These are phyloP conservation scores for Diabrotica virgifera DNA, from an alignment of 1,140 invertebrate genomes.

Conservation along the genomic window DNA sequence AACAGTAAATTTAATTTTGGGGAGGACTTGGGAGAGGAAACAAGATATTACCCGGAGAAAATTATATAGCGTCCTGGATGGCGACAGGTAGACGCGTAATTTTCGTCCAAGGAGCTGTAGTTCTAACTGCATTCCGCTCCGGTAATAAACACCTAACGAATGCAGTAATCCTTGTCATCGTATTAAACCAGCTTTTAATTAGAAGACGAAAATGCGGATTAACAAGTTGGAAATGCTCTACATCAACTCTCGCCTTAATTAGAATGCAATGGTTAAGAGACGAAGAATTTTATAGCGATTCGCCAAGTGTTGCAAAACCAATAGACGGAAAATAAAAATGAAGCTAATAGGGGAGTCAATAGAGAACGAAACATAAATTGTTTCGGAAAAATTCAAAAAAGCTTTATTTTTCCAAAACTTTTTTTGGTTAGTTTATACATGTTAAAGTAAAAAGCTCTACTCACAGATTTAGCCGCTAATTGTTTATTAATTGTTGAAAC, in stretches of 20 bases:
- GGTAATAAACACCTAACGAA: slow-evolving; percentile 12
- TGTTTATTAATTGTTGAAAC: too few species aligned
- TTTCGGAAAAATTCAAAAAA: too few species aligned
- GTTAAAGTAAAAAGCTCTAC: too few species aligned
- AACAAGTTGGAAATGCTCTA: slow-evolving; percentile 11
- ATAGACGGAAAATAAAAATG: too few species aligned
- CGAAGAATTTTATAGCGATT: not conserved
- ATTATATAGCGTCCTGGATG: slow-evolving; percentile 3
- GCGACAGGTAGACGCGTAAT: not conserved
- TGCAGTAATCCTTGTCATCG: not conserved
- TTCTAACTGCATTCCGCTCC: not conserved
- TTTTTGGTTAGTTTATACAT: too few species aligned
- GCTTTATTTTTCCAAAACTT: too few species aligned
- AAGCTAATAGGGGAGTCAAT: too few species aligned
- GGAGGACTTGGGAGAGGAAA: not conserved
- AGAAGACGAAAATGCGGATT: slow-evolving; percentile 9
- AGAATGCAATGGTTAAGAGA: slow-evolving; percentile 8
- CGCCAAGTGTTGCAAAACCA: too few species aligned
- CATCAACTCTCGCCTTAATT: slow-evolving; percentile 4
- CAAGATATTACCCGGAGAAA: not conserved
- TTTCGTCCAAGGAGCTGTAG: slow-evolving; percentile 1
- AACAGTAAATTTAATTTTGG: not conserved
- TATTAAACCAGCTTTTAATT: slow-evolving; percentile 15
- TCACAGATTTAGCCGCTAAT: too few species aligned
- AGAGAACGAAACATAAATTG: too few species aligned